phyloP scores from a whole-genome alignment of 2,797 vertebrate species.

The Muscicapa comitata region DNA sequence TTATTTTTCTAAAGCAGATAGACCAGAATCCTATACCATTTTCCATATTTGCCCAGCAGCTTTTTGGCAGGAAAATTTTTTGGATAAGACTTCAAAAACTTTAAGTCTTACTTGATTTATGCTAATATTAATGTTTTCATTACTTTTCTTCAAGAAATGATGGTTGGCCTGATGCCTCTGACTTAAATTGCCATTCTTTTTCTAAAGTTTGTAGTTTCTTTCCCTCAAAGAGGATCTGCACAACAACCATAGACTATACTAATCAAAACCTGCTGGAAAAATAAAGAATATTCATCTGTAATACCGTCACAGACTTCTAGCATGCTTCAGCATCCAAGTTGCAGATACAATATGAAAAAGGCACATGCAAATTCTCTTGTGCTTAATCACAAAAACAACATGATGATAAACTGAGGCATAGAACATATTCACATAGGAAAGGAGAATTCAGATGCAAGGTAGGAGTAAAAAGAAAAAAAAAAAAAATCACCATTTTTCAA shows the following conservation, averaged over 20 bases:
- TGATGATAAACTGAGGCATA: not conserved
- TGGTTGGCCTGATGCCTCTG: not conserved
- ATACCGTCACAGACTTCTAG: not conserved
- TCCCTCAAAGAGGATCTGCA: not conserved
- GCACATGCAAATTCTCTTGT: not conserved
- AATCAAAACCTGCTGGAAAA: not conserved
- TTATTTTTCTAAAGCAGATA: slow-evolving; percentile 26
- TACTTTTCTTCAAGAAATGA: slow-evolving; percentile 9
- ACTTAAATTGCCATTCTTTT: not conserved
- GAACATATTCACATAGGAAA: not conserved
- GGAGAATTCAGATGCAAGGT: not conserved
- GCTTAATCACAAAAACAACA: not conserved
- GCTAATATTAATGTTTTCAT: not conserved
- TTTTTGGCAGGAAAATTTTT: not conserved
- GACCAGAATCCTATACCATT: not conserved
- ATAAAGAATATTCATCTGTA: not conserved
- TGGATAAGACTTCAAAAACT: slow-evolving; percentile 25
- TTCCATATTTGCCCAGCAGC: not conserved
- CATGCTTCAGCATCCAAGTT: not conserved
- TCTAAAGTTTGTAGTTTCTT: not conserved
- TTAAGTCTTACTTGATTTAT: not conserved
- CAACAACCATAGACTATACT: not conserved
- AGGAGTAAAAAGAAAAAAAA: not conserved
- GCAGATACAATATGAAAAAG: not conserved
- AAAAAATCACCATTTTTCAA: not conserved